These are phyloP conservation scores for Deroptyus accipitrinus DNA, from an alignment of 2,113 vertebrate species.

Conservation along the genomic window DNA sequence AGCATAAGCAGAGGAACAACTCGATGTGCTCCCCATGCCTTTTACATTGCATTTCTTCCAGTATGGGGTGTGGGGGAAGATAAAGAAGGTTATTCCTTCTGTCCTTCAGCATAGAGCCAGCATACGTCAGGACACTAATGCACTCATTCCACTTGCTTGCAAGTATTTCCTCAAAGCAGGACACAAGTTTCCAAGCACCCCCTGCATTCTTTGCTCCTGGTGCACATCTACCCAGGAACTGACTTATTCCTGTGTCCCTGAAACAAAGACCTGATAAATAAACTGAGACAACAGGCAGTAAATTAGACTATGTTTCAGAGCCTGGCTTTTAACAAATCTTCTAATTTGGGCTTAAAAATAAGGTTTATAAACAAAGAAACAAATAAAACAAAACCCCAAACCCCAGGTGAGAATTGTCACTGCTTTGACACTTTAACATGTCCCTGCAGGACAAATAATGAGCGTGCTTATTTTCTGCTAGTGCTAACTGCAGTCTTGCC, in stretches of 20 bases:
- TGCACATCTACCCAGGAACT: neutral
- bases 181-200: neutral
- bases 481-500: neutral
- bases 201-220: slow-evolving; percentile 13
- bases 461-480: neutral
- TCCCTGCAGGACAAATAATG: neutral
- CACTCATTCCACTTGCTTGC: neutral
- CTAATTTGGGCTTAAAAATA: neutral
- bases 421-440: neutral
- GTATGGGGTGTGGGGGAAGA: no score
- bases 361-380: neutral
- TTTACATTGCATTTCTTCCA: neutral
- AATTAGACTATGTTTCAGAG: neutral
- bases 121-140: neutral
- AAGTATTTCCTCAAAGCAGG: neutral
- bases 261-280: neutral
- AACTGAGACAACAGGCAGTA: neutral
- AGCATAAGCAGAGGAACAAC: neutral
- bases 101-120: neutral
- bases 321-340: neutral
- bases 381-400: neutral
- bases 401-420: neutral
- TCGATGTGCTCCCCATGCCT: neutral
- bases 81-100: neutral
- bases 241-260: neutral